These are phyloP conservation scores for Synanthedon vespiformis DNA, from an alignment of 2,888 invertebrate genomes.

Conservation along the genomic window DNA sequence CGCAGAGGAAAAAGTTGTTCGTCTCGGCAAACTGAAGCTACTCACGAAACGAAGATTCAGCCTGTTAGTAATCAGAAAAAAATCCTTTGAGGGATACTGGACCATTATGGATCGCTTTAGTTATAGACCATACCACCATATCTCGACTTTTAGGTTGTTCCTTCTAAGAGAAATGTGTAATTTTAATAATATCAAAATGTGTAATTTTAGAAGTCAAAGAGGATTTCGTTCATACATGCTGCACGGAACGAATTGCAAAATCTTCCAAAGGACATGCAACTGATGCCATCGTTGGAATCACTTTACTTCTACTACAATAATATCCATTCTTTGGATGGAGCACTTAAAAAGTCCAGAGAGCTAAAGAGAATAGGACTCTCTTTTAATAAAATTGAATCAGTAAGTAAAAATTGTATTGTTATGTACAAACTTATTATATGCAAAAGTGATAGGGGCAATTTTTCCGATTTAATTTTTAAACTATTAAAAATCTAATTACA, in stretches of 20 bases:
- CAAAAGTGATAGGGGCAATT: too few relatives aligned
- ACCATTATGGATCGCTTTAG: too few relatives aligned
- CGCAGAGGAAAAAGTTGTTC: too few relatives aligned
- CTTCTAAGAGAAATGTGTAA: neutral
- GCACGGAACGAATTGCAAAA: slow-evolving; percentile 78
- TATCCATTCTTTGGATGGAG: slow-evolving; percentile 77
- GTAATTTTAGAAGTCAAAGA: slow-evolving; percentile 65
- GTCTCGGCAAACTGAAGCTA: too few relatives aligned
- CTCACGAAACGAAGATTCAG: too few relatives aligned
- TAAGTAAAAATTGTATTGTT: slow-evolving; percentile 47
- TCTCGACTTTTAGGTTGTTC: neutral
- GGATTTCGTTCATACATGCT: slow-evolving; percentile 78
- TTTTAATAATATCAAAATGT: neutral
- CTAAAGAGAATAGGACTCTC: slow-evolving; percentile 77
- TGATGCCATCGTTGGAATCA: slow-evolving; percentile 76
- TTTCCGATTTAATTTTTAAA: too few relatives aligned
- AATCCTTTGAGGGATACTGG: too few relatives aligned
- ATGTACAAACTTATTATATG: too few relatives aligned
- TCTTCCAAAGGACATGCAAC: slow-evolving; percentile 78
- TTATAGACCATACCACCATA: neutral
- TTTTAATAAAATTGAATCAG: slow-evolving; percentile 79
- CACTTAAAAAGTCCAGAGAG: slow-evolving; percentile 76
- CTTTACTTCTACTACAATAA: slow-evolving; percentile 80
- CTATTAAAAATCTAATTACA: too few relatives aligned
- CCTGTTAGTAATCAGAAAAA: too few relatives aligned